Percentiles rank a stretch among this genome's conserved stretches.
These are phyloP conservation scores for Drosophila robusta DNA, from an alignment of 2,888 invertebrate genomes.

Conservation along the genomic window DNA sequence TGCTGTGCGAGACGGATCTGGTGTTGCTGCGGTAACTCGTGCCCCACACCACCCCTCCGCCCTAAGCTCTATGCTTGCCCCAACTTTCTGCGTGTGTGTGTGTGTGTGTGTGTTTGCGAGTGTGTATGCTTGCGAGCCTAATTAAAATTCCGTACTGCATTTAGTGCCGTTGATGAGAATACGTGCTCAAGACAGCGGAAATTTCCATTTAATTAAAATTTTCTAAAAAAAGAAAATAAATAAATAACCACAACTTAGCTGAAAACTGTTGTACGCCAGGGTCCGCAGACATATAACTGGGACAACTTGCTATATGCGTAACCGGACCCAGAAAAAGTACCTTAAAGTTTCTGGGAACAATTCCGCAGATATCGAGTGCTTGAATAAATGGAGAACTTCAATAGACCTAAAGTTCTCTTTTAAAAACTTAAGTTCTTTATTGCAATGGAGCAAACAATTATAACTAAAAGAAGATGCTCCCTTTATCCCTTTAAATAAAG, in stretches of 20 bases:
- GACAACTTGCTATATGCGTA: neutral
- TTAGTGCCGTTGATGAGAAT: constrained; percentile 75
- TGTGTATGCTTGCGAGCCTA: constrained; percentile 57
- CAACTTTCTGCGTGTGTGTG: constrained; percentile 21
- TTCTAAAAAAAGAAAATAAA: constrained; percentile 15
- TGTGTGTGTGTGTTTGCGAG: constrained; percentile 27
- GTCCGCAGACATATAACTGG: too few species aligned
- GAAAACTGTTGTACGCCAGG: constrained; percentile 8
- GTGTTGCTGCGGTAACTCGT: too few species aligned
- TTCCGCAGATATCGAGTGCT: too few species aligned
- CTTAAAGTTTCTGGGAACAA: neutral
- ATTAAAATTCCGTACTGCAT: constrained; percentile 79
- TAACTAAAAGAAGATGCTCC: too few species aligned
- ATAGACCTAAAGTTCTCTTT: neutral
- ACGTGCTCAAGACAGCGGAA: constrained; percentile 77
- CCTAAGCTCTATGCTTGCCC: constrained; percentile 1
- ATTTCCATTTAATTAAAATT: constrained; percentile 77
- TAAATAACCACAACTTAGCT: constrained; percentile 11
- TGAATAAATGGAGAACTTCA: too few species aligned
- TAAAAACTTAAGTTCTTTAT: too few species aligned
- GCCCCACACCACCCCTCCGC: neutral
- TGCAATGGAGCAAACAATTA: too few species aligned
- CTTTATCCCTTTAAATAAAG: neutral
- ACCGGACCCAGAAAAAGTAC: neutral
- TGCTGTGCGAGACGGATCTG: too few species aligned